Conservation (phyloP, 2,113 vertebrate species). For the Fukomys damarensis region DNA sequence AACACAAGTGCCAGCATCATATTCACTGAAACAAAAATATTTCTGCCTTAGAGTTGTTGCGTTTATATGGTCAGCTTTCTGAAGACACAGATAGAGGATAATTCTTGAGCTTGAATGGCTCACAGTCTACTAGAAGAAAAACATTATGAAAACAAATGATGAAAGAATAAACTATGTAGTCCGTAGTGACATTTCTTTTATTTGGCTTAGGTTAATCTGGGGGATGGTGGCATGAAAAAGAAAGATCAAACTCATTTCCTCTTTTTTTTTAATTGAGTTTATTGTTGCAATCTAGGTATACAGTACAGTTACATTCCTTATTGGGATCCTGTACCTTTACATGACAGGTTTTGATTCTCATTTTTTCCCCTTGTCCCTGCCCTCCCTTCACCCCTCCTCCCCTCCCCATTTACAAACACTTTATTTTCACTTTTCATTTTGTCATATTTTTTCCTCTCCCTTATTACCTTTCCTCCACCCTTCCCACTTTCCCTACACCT, state of each 20-base stretch:
- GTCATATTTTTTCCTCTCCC: too few relatives aligned
- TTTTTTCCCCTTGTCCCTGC: too few relatives aligned
- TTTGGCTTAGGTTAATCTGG: neutral
- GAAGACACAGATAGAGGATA: neutral
- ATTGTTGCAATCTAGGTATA: too few relatives aligned
- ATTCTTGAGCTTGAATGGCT: neutral
- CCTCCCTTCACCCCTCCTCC: too few relatives aligned
- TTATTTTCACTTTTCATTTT: too few relatives aligned
- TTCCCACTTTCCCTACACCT: too few relatives aligned
- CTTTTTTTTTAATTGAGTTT: too few relatives aligned
- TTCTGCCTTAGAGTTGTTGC: neutral
- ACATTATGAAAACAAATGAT: neutral
- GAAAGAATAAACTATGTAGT: neutral
- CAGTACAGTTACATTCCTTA: too few relatives aligned
- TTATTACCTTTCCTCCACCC: too few relatives aligned
- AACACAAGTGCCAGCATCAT: neutral
- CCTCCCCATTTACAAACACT: too few relatives aligned
- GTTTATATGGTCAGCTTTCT: neutral
- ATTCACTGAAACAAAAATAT: neutral
- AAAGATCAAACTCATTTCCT: neutral
- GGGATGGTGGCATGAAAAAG: neutral
- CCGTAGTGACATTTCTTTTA: neutral
- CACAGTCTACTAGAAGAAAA: neutral
- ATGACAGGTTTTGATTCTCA: too few relatives aligned
- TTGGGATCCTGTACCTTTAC: too few relatives aligned